Conservation (phyloP, 2,797 vertebrate species). For the Crypturellus tataupa region DNA sequence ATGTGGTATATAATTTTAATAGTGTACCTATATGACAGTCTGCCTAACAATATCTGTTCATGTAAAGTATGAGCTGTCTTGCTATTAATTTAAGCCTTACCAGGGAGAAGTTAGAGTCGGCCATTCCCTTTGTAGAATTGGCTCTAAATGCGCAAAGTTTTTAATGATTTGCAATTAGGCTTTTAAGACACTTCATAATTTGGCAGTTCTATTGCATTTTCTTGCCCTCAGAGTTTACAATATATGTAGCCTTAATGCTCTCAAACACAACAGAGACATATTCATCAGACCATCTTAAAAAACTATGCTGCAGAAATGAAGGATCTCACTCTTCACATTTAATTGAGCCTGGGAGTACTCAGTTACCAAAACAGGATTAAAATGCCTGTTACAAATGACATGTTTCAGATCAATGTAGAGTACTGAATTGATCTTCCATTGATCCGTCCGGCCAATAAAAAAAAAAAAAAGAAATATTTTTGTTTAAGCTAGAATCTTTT, state of each 20-base stretch:
- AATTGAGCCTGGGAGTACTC: neutral
- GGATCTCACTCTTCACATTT: neutral
- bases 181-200: neutral
- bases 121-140: neutral
- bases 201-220: neutral
- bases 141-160: neutral
- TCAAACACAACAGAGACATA: neutral
- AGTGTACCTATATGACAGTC: neutral
- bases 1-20: neutral
- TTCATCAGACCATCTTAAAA: neutral
- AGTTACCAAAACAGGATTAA: slow-evolving; percentile 12
- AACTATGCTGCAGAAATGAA: neutral
- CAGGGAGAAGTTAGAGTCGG: neutral
- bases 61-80: neutral
- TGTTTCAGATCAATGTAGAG: neutral
- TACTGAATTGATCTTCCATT: neutral
- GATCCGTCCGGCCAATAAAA: neutral
- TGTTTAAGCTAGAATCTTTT: neutral
- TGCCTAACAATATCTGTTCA: neutral
- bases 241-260: neutral
- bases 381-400: neutral
- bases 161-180: neutral
- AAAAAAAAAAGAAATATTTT: neutral
- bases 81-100: neutral
- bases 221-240: neutral